These are phyloP conservation scores for Phyllopteryx taeniolatus DNA, from an alignment of 2,113 vertebrate genomes.

Conservation along the genomic window DNA sequence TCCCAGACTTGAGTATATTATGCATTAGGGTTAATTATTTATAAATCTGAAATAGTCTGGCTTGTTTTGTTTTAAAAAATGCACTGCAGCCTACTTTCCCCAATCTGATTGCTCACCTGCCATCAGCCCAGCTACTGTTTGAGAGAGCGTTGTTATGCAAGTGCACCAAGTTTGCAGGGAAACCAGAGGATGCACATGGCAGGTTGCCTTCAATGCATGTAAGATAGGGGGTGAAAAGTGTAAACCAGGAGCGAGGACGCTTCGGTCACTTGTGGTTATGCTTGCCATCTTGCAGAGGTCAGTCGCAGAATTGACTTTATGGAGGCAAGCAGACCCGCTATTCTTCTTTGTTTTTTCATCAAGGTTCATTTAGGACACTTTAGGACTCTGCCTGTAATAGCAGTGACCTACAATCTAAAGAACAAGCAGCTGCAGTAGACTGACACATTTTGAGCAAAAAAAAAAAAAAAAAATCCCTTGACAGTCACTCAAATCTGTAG, in stretches of 20 bases:
- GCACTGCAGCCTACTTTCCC: slow-evolving; percentile 42
- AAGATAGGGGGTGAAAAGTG: background rate
- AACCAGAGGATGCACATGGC: slow-evolving; percentile 10
- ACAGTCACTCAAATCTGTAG: slow-evolving; percentile 46
- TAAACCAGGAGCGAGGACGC: slow-evolving; percentile 28
- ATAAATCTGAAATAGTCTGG: background rate
- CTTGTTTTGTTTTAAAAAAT: slow-evolving; percentile 49
- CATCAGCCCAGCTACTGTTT: slow-evolving; percentile 13
- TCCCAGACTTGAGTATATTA: slow-evolving; percentile 12
- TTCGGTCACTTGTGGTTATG: slow-evolving; percentile 41
- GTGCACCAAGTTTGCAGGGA: slow-evolving; percentile 14
- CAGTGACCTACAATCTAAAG: slow-evolving; percentile 31
- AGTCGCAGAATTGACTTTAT: slow-evolving; percentile 21
- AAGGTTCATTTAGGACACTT: slow-evolving; percentile 43
- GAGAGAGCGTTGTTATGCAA: slow-evolving; percentile 4
- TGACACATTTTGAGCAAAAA: slow-evolving; percentile 48
- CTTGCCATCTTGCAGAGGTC: slow-evolving; percentile 34
- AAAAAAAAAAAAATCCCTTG: slow-evolving; percentile 42
- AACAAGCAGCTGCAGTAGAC: slow-evolving; percentile 16
- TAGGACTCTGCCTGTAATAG: slow-evolving; percentile 33
- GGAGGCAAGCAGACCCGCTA: slow-evolving; percentile 24
- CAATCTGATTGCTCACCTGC: slow-evolving; percentile 8
- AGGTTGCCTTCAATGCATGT: slow-evolving; percentile 12
- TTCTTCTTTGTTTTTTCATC: background rate
- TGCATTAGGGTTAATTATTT: background rate